Base-by-base conservation (phyloP, 2,797 vertebrate species). In the Coregonus sp. region DNA sequence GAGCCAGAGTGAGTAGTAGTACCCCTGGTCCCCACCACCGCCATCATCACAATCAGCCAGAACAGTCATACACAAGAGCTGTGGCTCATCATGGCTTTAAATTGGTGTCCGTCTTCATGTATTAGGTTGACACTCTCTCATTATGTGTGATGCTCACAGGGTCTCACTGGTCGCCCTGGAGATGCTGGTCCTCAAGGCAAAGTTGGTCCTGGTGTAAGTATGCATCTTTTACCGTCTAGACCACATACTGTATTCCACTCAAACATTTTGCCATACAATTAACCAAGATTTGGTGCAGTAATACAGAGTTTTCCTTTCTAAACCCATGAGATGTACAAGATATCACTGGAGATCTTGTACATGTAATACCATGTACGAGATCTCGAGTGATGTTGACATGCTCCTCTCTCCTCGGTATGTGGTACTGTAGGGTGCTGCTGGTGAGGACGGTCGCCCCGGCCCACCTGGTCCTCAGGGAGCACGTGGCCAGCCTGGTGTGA, bases 121-220 rank as follows among this genome's bases (percentile, higher is more conserved):
- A 69, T 71, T 31, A 76, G 40, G n/a, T 29, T 75, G 40, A 73
- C 3, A 1, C 29, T 52, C 1, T 73, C 51, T 75, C 40, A 52
- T 68, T 83, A 3, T 74, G 33, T 88, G 31, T 81, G 35, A 33
- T 54, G 40, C 72, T 81, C 59, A 0, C 77, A 99, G 98, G 98
- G 98, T 92, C 97, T 99, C 59, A 99, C 98, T 47, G 98, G 98
- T 51, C 97, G 98, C 78, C 98, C 98, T 0, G 98, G 98, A 54
- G 97, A 98, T 82, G 96, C 96, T 86, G 98, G 97, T 81, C 95
- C 97, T 87, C 97, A 99, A 94, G 98, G 98, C 88, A 99, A 99
- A 98, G 94, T 96, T 18, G 98, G 98, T 73, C 92, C 98, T 52
- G 86, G 94, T 54, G 98, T 99, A 86, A 98, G 98, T 97, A 88